Conservation (phyloP, 2,888 invertebrate genomes). For the Didymodactylos carnosus region DNA sequence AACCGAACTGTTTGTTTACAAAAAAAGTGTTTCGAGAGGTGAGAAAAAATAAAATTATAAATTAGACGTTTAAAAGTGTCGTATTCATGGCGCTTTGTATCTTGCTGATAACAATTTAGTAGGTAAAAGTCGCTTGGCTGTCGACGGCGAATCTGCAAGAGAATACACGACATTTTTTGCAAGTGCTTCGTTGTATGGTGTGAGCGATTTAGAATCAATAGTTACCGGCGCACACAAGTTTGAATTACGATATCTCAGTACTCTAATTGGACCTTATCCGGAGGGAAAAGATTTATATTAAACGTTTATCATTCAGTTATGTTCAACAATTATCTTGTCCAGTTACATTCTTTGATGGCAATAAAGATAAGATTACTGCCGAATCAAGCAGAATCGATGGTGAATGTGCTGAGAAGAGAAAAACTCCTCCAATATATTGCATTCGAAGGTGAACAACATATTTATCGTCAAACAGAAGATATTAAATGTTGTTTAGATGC, state of each 20-base stretch:
- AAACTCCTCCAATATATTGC: constrained; percentile 30
- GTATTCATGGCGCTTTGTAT: constrained; percentile 27
- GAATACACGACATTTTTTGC: constrained; percentile 27
- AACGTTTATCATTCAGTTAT: constrained; percentile 31
- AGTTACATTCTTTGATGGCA: constrained; percentile 33
- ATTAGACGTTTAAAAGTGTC: too few relatives aligned
- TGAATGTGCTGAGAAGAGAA: constrained; percentile 27
- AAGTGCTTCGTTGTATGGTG: constrained; percentile 34
- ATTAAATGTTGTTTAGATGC: constrained; percentile 32
- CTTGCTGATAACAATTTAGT: constrained; percentile 23
- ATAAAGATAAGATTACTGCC: constrained; percentile 35
- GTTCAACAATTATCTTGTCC: constrained; percentile 30
- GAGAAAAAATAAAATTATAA: too few relatives aligned
- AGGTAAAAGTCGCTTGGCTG: constrained; percentile 29
- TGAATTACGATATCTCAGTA: constrained; percentile 32
- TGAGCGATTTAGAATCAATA: constrained; percentile 32
- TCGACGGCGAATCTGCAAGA: constrained; percentile 35
- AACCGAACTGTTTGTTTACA: too few relatives aligned
- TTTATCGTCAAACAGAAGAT: constrained; percentile 33
- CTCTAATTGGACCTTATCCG: constrained; percentile 22
- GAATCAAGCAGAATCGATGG: constrained; percentile 33
- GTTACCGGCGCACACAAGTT: constrained; percentile 35
- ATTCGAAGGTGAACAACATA: constrained; percentile 36
- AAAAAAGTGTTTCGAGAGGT: too few relatives aligned
- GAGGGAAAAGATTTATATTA: constrained; percentile 21